Base-by-base conservation (phyloP, 1,140 invertebrate genomes). In the Scaptomyza montana region DNA sequence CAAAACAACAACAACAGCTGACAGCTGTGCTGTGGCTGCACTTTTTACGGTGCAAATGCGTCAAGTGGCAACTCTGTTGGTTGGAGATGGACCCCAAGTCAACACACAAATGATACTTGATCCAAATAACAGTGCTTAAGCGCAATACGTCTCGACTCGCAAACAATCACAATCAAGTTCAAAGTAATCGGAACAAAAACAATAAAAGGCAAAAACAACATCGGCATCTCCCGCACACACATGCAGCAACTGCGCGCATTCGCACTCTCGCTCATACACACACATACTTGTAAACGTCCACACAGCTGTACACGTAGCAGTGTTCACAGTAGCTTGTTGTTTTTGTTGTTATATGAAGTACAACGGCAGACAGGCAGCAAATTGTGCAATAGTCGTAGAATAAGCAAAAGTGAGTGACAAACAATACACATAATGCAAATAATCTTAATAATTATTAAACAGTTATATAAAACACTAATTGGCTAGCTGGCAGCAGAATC, bases 271-370 rank as follows among this genome's bases (percentile, higher is more conserved):
- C 66, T 80, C 65, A 41, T 62, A 47, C 60, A 41, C 65, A 66
- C 79, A 66, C 41, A 43, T 45, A 9, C 39, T 51, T 45, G 19
- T 19, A 55, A 16, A 62, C 10, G 51, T 47, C 33, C 21, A 67
- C 82, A 76, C 82, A 79, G 78, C 79, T 79, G 82, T 89, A 87
- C 82, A 87, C 82, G 82, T 87, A 87, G 82, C 82, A 84, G 59
- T 77, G 64, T 63, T 76, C 47, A 51, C 30, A 69, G 51, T 70
- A 62, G 62, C 57, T 66, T 62, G 19, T 74, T 77, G 62, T 71
- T 72, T 74, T 77, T 72, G 54, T 80, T 75, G 49, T 74, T 67
- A 66, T 78, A 55, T 53, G 53, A 57, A 65, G 28, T 59, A 30
- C 51, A 55, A 64, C 51, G 53, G 45, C 43, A 49, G 39, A 51